Evolutionary conservation across 1,140 invertebrate species (phyloP), one percentile per base, ranked within the genome.

Genomic region (Marisa cornuarietis): DNA sequence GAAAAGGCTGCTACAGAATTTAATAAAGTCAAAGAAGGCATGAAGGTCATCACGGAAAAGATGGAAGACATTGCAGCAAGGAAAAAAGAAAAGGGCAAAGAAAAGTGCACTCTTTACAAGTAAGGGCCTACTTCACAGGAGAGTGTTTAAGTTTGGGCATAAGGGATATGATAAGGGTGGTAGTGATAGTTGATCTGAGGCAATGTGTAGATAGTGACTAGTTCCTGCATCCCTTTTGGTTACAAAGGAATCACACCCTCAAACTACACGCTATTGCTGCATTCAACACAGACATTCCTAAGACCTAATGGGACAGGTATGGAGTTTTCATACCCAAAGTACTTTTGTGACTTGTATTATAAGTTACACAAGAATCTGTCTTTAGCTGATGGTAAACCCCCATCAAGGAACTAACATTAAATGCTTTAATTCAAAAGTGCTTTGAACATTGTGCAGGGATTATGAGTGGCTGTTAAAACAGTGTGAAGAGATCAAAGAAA

Each of bases 401-500:
- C 66, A 26, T 68, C 1, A 13, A 26, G n/a, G 24, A 73, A 16
- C 16, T 14, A 26, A 42, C 31, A 18, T 73, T 73, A 42, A 73
- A 75, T 75, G 49, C 8, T 18, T 75, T 75, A n/a, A 26, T 61
- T 24, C 24, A 24, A 10, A 78, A 58, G 31, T 76, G 73, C 54
- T 63, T 24, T 54, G 54, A 0, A 22, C 54, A 7, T 65, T 66
- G 31, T 42, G 61, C 73, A 91, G 90, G 73, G 84, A 89, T 62
- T 90, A 86, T 84, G 88, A 91, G 65, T 81, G 84, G 24, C 77
- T 90, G 61, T 76, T 81, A 16, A 91, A 90, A 75, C 79, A 89
- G 79, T 85, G 86, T 81, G 91, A 92, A 71, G 86, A 88, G 79
- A 84, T 79, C 13, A 90, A 90, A 80, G 87, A 89, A 65, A 87